These are phyloP conservation scores for Pomatostomus ruficeps DNA, from an alignment of 2,113 vertebrate genomes.

Conservation along the genomic window DNA sequence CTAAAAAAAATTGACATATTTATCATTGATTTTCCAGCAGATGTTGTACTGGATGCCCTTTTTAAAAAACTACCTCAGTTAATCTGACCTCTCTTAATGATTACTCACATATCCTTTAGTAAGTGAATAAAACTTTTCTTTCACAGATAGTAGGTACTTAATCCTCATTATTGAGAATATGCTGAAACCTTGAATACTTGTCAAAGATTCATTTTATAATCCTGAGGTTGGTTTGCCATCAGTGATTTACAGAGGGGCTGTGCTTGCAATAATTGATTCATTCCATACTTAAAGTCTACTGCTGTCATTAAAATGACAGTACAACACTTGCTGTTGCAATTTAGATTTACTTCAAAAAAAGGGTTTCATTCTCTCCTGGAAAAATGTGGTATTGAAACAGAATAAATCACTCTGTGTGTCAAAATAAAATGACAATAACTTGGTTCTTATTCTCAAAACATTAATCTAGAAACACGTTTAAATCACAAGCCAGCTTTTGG, in stretches of 20 bases:
- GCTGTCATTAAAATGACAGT: conserved; percentile 67
- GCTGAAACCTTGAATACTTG: conserved; percentile 69
- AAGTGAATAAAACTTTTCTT: conserved; percentile 74
- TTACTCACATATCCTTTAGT: conserved; percentile 58
- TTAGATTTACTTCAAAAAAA: conserved; percentile 48
- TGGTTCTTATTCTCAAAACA: conserved; percentile 22
- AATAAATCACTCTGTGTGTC: conserved; percentile 12
- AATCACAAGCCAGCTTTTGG: not conserved
- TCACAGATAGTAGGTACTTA: conserved; percentile 63
- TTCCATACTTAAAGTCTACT: conserved; percentile 65
- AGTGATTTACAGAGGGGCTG: conserved; percentile 62
- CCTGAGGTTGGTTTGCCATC: conserved; percentile 63
- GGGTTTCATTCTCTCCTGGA: not conserved
- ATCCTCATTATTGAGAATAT: conserved; percentile 71
- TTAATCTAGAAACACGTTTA: not conserved
- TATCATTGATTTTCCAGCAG: conserved; percentile 63
- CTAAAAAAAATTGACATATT: conserved; percentile 43
- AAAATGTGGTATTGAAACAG: conserved; percentile 22
- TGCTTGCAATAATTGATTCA: conserved; percentile 74
- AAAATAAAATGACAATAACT: conserved; percentile 38
- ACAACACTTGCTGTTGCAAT: conserved; percentile 53
- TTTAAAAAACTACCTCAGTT: conserved; percentile 36
- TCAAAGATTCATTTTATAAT: conserved; percentile 72
- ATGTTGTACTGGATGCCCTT: conserved; percentile 42
- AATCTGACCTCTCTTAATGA: conserved; percentile 65